A percentile compares a stretch with the other conserved stretches of the same genome.
phyloP scores from a whole-genome alignment of 2,797 vertebrate species.

The Ceyx erithaca region DNA sequence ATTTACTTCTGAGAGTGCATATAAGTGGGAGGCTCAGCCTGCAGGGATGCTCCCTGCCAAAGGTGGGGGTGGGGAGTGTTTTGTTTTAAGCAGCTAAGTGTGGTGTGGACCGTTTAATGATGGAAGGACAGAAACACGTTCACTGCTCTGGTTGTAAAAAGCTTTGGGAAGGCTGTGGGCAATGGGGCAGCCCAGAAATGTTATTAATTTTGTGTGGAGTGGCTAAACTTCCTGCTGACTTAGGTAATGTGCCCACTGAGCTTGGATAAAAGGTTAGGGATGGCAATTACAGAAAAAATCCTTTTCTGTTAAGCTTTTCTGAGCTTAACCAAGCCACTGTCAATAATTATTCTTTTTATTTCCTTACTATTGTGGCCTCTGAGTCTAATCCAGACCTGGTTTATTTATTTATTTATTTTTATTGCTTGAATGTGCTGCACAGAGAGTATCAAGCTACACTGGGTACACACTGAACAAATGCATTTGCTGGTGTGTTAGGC shows the following conservation, averaged over 20 bases:
- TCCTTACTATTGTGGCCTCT: not conserved
- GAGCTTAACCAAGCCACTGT: slow-evolving; percentile 50
- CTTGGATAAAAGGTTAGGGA: slow-evolving; percentile 62
- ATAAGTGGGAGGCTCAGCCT: not conserved
- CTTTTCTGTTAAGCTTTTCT: slow-evolving; percentile 50
- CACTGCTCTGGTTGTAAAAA: slow-evolving; percentile 2
- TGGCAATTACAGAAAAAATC: slow-evolving; percentile 51
- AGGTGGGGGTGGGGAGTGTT: not conserved
- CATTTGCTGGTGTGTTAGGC: slow-evolving; percentile 31
- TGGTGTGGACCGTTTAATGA: not conserved
- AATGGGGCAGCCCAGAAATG: slow-evolving; percentile 6
- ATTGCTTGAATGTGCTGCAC: not conserved
- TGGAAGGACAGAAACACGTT: not conserved
- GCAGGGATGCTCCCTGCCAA: not conserved
- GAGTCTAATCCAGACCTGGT: slow-evolving; percentile 25
- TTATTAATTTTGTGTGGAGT: slow-evolving; percentile 50
- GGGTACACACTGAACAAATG: not conserved
- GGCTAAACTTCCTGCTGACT: slow-evolving; percentile 59
- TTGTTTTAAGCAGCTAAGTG: not conserved
- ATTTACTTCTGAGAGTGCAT: not conserved
- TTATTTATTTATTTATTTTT: not conserved
- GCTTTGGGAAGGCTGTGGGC: not conserved
- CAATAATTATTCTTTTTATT: slow-evolving; percentile 43
- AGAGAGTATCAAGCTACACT: not conserved
- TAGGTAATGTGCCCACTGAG: slow-evolving; percentile 49